These are phyloP conservation scores for Pharmacophagus antenor DNA, from an alignment of 2,888 invertebrate genomes.

Conservation along the genomic window DNA sequence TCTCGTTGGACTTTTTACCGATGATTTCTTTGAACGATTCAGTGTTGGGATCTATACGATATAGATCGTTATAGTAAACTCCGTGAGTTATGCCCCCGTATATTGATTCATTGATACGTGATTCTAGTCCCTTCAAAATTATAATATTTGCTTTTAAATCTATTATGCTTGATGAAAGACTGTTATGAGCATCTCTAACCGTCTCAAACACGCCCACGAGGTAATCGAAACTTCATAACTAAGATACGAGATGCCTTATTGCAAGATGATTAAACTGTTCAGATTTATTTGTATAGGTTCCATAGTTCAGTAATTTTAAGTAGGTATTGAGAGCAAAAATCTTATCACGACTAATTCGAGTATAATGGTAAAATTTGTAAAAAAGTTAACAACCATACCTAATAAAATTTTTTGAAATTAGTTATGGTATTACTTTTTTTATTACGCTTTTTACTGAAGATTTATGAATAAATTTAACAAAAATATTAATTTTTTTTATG, in stretches of 20 bases:
- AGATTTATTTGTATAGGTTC: slow-evolving; percentile 6
- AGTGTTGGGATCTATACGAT: slow-evolving; percentile 61
- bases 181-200: slow-evolving; percentile 24
- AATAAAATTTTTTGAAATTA: no score
- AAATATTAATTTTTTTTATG: no score
- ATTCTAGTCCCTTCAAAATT: slow-evolving; percentile 43
- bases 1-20: slow-evolving; percentile 64
- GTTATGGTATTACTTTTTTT: no score
- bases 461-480: no score
- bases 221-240: slow-evolving; percentile 22
- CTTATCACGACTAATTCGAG: no score
- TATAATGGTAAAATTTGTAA: no score
- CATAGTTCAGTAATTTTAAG: not conserved
- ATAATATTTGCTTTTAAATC: slow-evolving; percentile 42
- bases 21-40: slow-evolving; percentile 74
- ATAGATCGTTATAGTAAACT: slow-evolving; percentile 61
- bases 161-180: slow-evolving; percentile 33
- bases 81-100: slow-evolving; percentile 68
- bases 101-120: slow-evolving; percentile 56
- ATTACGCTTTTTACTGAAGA: no score
- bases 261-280: slow-evolving; percentile 13
- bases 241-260: slow-evolving; percentile 13
- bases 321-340: not conserved
- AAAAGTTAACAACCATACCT: no score
- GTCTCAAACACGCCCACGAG: slow-evolving; percentile 23